phyloP scores from a whole-genome alignment of 2,113 vertebrate species.

The Entosphenus tridentatus region DNA sequence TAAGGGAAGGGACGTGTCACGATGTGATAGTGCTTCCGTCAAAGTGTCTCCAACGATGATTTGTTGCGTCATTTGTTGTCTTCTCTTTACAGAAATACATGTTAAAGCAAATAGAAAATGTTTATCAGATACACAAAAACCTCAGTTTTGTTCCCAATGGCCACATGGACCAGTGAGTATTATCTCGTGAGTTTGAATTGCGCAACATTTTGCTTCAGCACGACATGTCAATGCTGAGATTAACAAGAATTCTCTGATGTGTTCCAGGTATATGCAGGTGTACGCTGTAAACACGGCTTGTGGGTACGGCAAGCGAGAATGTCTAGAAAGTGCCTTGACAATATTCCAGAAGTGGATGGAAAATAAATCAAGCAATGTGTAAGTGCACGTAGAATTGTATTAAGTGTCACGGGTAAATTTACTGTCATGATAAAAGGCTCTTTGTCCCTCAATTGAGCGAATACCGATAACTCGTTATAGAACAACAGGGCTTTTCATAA shows the following conservation, averaged over 20 bases:
- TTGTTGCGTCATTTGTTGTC: no score
- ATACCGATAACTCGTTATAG: no score
- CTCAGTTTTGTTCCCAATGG: not conserved
- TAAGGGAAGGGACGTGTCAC: no score
- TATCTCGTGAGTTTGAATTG: not conserved
- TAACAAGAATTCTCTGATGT: not conserved
- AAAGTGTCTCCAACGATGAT: no score
- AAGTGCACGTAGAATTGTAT: no score
- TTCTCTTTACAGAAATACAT: conserved; percentile 3
- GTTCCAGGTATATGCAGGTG: conserved; percentile 3
- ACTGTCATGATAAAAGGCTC: no score
- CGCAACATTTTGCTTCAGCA: no score
- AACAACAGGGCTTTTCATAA: no score
- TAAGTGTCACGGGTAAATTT: no score
- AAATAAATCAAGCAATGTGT: not conserved
- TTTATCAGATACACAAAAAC: not conserved
- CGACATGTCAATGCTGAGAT: not conserved
- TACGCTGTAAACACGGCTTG: not conserved
- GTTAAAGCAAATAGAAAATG: not conserved
- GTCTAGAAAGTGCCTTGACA: not conserved
- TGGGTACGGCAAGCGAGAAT: not conserved
- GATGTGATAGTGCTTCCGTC: no score
- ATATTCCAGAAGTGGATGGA: not conserved
- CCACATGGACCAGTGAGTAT: conserved; percentile 1
- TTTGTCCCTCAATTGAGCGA: no score